Evolutionary conservation across 2,113 vertebrate genomes (phyloP).

Genomic region (Paramormyrops kingsleyae): DNA sequence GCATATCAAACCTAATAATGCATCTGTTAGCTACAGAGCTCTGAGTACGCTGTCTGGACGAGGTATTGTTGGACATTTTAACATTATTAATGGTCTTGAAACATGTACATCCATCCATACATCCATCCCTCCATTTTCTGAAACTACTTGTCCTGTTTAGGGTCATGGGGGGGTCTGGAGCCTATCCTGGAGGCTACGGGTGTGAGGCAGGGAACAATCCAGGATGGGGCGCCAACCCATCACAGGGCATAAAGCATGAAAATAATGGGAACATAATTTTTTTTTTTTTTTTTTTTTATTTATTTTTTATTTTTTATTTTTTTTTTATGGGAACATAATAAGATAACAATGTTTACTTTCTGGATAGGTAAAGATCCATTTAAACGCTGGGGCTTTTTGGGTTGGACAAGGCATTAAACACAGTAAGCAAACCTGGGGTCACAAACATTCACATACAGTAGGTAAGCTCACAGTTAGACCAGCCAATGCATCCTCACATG

Average conservation of each 20-base stretch:
- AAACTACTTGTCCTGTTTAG: background rate
- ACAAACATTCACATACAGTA: background rate
- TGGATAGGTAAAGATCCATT: background rate
- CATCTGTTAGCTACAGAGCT: constrained; percentile 62
- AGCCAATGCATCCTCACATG: background rate
- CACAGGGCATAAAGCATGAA: background rate
- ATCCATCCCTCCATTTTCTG: background rate
- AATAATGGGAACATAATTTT: background rate
- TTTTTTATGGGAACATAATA: background rate
- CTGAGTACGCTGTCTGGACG: constrained; percentile 49
- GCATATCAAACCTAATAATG: constrained; percentile 69
- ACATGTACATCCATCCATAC: background rate
- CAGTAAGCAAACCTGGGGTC: background rate
- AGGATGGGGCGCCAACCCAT: background rate
- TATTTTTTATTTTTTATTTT: no score
- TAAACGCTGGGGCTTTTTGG: background rate
- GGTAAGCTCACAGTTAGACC: background rate
- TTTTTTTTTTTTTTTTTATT: no score
- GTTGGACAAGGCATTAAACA: background rate
- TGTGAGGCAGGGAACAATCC: background rate
- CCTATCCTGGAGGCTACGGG: no score
- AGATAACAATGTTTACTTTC: background rate
- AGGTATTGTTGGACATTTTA: constrained; percentile 46
- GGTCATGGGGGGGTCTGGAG: no score
- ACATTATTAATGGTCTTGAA: background rate